Conservation (phyloP, 2,113 vertebrate genomes). For the Cavia aperea region DNA sequence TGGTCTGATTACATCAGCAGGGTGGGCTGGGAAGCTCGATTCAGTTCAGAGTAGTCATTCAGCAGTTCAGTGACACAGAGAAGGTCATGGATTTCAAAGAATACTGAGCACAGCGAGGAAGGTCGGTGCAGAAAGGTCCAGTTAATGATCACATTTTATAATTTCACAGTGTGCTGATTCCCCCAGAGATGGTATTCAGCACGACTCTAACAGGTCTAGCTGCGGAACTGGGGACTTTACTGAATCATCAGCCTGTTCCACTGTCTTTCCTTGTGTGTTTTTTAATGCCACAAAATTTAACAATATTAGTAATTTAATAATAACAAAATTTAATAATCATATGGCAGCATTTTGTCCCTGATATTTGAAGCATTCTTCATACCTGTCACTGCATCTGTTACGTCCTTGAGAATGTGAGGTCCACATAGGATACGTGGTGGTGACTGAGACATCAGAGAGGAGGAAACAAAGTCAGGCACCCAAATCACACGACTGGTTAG, state of each 20-base stretch:
- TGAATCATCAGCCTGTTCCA: background rate
- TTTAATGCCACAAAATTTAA: background rate
- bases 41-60: slow-evolving; percentile 41
- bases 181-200: background rate
- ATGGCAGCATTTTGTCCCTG: background rate
- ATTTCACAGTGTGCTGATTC: slow-evolving; percentile 51
- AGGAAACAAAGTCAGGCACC: background rate
- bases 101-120: slow-evolving; percentile 29
- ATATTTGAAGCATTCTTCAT: background rate
- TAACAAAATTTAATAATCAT: background rate
- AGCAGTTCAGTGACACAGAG: slow-evolving; percentile 57
- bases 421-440: accelerated
- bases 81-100: slow-evolving; percentile 64
- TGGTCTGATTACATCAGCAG: slow-evolving; percentile 56
- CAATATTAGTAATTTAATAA: no score
- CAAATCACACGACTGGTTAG: background rate
- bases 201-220: background rate
- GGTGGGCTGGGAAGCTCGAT: slow-evolving; percentile 27
- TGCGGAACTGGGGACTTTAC: background rate
- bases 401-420: background rate
- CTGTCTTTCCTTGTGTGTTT: background rate
- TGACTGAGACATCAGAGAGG: background rate
- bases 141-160: slow-evolving; percentile 51
- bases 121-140: background rate
- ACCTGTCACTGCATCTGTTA: background rate